Evolutionary conservation across 2,888 invertebrate species (phyloP).

Genomic region (Eumacrocentrus americanus): DNA sequence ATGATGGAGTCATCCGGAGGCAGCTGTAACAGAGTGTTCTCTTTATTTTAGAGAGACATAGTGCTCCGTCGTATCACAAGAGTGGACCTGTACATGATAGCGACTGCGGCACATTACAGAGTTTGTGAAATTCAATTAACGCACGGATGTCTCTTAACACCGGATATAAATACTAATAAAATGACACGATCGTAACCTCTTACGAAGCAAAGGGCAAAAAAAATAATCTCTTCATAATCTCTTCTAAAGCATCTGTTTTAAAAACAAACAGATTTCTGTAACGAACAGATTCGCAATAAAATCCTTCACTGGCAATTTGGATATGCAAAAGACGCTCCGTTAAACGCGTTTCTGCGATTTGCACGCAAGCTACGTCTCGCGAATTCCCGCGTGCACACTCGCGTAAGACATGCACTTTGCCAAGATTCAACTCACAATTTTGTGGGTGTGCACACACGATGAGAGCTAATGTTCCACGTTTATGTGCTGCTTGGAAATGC

Average conservation of each 20-base stretch:
- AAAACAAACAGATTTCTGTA: slow-evolving; percentile 4
- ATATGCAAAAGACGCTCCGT: slow-evolving; percentile 3
- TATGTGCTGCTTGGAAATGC: background rate
- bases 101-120: background rate
- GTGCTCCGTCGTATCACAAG: too few species aligned
- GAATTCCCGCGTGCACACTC: too few species aligned
- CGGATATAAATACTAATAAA: background rate
- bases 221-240: too few species aligned
- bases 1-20: too few species aligned
- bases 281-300: slow-evolving; percentile 1
- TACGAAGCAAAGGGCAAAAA: background rate
- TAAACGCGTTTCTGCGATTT: background rate
- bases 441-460: background rate
- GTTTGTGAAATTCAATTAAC: slow-evolving; percentile 5
- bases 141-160: slow-evolving; percentile 4
- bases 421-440: background rate
- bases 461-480: background rate
- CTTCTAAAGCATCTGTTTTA: too few species aligned
- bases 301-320: background rate
- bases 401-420: background rate
- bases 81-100: too few species aligned
- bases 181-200: background rate
- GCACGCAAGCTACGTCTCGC: too few species aligned
- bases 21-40: too few species aligned
- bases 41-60: too few species aligned